Evolutionary conservation across 2,113 vertebrate species (phyloP).

Genomic region (Cervus canadensis): DNA sequence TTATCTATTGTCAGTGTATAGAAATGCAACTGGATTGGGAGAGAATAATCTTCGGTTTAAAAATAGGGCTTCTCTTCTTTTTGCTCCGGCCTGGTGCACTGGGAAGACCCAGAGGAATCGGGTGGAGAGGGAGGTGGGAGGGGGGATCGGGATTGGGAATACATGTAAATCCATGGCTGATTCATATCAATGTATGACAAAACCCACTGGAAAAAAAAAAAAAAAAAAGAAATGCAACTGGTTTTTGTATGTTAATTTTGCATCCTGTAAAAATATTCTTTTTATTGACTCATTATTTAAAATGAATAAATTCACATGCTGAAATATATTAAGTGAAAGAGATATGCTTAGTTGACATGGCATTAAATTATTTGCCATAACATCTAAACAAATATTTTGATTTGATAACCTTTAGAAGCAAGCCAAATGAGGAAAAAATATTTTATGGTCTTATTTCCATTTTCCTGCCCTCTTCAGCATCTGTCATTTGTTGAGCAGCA

Average conservation of each 20-base stretch:
- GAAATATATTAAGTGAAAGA: background rate
- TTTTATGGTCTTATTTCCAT: background rate
- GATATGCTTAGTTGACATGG: background rate
- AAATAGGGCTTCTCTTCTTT: no score
- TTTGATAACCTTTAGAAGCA: background rate
- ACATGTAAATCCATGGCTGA: no score
- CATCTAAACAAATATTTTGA: background rate
- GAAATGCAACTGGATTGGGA: background rate
- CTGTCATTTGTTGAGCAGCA: background rate
- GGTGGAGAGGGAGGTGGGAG: no score
- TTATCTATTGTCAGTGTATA: background rate
- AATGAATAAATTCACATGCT: background rate
- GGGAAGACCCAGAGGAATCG: no score
- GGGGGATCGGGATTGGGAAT: no score
- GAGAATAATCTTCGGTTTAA: no score
- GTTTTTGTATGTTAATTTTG: background rate
- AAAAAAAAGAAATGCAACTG: no score
- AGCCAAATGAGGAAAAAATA: background rate
- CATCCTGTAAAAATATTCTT: background rate
- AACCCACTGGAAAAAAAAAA: no score
- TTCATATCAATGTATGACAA: no score
- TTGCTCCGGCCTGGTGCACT: no score
- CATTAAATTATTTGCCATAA: background rate
- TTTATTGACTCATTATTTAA: background rate
- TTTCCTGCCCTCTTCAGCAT: background rate